Percentiles rank a stretch among this genome's conserved stretches.
These are phyloP conservation scores for Corvus cornix DNA, from an alignment of 2,113 vertebrate genomes.

Conservation along the genomic window DNA sequence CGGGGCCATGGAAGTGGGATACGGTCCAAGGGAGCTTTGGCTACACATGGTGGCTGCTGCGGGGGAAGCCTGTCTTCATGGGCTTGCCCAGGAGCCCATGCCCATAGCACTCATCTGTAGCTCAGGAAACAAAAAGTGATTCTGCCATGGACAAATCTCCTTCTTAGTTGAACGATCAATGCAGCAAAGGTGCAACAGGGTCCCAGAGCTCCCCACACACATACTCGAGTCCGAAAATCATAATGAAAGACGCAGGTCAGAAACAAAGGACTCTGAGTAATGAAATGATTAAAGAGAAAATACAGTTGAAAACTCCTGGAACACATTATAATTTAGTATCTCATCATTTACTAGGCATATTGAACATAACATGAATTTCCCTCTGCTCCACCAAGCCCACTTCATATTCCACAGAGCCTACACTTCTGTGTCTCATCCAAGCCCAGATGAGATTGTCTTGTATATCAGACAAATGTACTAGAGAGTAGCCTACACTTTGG, in stretches of 20 bases:
- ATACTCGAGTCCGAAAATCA: neutral
- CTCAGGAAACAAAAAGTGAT: neutral
- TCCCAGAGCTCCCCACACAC: neutral
- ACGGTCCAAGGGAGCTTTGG: fast-evolving
- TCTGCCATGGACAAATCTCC: neutral
- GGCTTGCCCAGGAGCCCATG: neutral
- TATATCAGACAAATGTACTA: conserved; percentile 44
- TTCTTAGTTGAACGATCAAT: neutral
- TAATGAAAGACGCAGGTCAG: conserved; percentile 42
- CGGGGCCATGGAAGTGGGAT: neutral
- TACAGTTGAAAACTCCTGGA: conserved; percentile 49
- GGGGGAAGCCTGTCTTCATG: neutral
- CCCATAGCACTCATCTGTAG: neutral
- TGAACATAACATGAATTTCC: conserved; percentile 51
- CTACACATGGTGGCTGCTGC: neutral
- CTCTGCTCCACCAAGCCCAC: conserved; percentile 32
- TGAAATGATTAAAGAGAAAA: conserved; percentile 56
- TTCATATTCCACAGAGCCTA: conserved; percentile 57
- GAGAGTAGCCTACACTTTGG: conserved; percentile 32
- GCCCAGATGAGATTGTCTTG: conserved; percentile 33
- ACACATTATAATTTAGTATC: conserved; percentile 65
- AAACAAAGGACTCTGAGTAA: conserved; percentile 40
- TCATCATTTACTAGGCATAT: conserved; percentile 57
- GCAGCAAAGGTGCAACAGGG: neutral
- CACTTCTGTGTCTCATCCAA: conserved; percentile 34